Evolutionary conservation across 2,888 invertebrate species (phyloP).

Genomic region (Agriopis leucophaearia): DNA sequence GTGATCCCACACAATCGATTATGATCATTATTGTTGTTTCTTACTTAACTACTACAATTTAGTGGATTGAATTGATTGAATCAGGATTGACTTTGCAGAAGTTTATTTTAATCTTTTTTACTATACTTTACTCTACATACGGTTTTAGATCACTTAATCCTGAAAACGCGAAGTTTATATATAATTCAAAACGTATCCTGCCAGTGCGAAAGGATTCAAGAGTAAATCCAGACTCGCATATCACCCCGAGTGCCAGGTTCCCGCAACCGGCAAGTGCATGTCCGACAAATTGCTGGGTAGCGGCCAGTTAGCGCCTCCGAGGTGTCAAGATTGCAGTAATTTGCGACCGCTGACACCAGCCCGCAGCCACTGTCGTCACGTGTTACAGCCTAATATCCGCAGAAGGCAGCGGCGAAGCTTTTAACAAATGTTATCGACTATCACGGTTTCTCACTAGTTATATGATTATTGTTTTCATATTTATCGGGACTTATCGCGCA

Average conservation of each 20-base stretch:
- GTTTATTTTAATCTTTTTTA: too few species aligned
- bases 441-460: too few species aligned
- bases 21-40: too few species aligned
- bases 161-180: too few species aligned
- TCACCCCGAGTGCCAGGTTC: slow-evolving; percentile 35
- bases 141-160: too few species aligned
- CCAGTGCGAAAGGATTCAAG: slow-evolving; percentile 16
- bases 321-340: slow-evolving; percentile 86
- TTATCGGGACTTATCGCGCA: too few species aligned
- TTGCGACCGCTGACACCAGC: slow-evolving; percentile 74
- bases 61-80: too few species aligned
- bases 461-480: too few species aligned
- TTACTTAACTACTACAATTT: too few species aligned
- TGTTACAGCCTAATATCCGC: slow-evolving; percentile 58
- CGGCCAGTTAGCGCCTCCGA: slow-evolving; percentile 83
- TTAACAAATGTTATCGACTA: not conserved
- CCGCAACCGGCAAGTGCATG: slow-evolving; percentile 57
- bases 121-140: too few species aligned
- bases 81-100: too few species aligned
- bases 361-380: slow-evolving; percentile 83
- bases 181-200: not conserved
- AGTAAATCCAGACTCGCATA: slow-evolving; percentile 38
- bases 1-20: too few species aligned
- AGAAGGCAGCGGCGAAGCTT: slow-evolving; percentile 15
- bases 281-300: slow-evolving; percentile 80